A percentile compares a stretch with the other conserved stretches of the same genome.
phyloP scores from a whole-genome alignment of 2,888 invertebrate genomes.

The Microdon myrmicae region DNA sequence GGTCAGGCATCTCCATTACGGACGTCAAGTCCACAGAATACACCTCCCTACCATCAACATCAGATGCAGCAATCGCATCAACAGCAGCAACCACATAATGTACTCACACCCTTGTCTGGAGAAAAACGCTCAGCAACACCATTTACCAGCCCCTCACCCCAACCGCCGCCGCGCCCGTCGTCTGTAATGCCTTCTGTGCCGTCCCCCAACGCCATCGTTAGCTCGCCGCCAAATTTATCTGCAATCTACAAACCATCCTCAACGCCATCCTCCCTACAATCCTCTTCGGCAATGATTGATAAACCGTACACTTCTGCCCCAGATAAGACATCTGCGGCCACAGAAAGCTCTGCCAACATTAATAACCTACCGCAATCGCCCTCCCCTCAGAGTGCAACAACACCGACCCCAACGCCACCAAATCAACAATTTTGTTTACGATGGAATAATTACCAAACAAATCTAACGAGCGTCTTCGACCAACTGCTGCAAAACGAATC shows the following conservation, averaged over 20 bases:
- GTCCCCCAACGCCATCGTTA: slow-evolving; percentile 33
- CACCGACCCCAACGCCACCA: slow-evolving; percentile 40
- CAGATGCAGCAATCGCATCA: slow-evolving; percentile 20
- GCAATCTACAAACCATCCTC: slow-evolving; percentile 26
- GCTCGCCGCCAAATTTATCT: slow-evolving; percentile 37
- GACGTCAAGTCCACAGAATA: slow-evolving; percentile 29
- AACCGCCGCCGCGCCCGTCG: slow-evolving; percentile 36
- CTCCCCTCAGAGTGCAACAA: slow-evolving; percentile 29
- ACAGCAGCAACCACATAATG: slow-evolving; percentile 18
- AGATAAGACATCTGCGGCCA: slow-evolving; percentile 21
- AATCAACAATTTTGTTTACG: slow-evolving; percentile 87
- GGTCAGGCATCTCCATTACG: slow-evolving; percentile 55
- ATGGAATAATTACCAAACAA: slow-evolving; percentile 94
- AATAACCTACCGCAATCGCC: slow-evolving; percentile 38
- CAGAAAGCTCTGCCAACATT: slow-evolving; percentile 14
- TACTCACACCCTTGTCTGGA: slow-evolving; percentile 12
- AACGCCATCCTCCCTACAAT: slow-evolving; percentile 30
- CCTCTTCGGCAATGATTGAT: slow-evolving; percentile 17
- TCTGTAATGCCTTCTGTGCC: slow-evolving; percentile 47
- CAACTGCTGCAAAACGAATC: slow-evolving; percentile 88
- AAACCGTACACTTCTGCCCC: slow-evolving; percentile 39
- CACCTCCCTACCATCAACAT: slow-evolving; percentile 29
- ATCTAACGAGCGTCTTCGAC: slow-evolving; percentile 83
- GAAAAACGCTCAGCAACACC: slow-evolving; percentile 28
- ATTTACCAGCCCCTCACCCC: slow-evolving; percentile 29